Percentiles rank a stretch among this genome's conserved stretches.
Evolutionary conservation across 2,797 vertebrate genomes (phyloP).

Genomic region (Oryzias dopingdopingensis): DNA sequence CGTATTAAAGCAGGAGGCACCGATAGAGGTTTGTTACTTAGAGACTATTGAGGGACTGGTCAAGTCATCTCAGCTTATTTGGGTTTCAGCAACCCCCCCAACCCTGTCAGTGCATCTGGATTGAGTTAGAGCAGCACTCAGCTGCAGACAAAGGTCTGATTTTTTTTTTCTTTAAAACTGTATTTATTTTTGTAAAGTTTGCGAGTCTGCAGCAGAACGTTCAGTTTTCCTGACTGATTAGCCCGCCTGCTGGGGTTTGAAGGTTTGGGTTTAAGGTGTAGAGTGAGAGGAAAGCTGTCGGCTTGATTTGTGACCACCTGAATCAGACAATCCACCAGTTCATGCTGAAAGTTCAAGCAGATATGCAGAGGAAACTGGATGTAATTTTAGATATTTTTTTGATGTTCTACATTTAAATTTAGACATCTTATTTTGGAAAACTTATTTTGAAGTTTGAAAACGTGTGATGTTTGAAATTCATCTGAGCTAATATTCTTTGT

Average conservation of each 20-base stretch:
- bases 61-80: conserved; percentile 59
- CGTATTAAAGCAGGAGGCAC: conserved; percentile 35
- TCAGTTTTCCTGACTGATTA: conserved; percentile 8
- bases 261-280: neutral
- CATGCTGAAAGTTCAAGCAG: neutral
- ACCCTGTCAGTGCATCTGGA: conserved; percentile 55
- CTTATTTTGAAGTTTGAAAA: too few species aligned
- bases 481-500: too few species aligned
- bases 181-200: conserved; percentile 9
- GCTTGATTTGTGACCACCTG: neutral
- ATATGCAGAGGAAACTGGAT: neutral
- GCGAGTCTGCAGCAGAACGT: neutral
- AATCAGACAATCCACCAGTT: neutral
- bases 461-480: too few species aligned
- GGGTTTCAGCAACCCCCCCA: conserved; percentile 49
- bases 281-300: neutral
- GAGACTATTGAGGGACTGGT: conserved; percentile 39
- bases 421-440: too few species aligned
- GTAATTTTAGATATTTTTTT: neutral
- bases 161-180: neutral
- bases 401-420: too few species aligned
- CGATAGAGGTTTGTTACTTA: conserved; percentile 24
- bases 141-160: conserved; percentile 18
- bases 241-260: neutral
- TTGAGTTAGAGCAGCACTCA: conserved; percentile 48